phyloP scores from a whole-genome alignment of 2,888 invertebrate species.

The Hirtodrosophila trivittata region DNA sequence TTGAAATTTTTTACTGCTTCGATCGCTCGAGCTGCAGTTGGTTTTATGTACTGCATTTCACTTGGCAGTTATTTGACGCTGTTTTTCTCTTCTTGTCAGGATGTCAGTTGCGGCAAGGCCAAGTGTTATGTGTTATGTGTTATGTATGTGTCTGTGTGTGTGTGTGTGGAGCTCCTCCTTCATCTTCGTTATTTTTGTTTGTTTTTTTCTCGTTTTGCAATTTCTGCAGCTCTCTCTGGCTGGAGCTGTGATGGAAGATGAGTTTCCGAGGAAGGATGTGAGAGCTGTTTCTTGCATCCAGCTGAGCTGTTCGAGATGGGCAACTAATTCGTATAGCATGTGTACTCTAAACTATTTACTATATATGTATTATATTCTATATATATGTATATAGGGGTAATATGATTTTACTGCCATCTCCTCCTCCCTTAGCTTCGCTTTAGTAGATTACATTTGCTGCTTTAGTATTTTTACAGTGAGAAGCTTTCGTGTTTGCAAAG shows the following conservation, averaged over 20 bases:
- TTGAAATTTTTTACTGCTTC: constrained; percentile 33
- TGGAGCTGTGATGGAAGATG: constrained; percentile 27
- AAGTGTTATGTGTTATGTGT: too few relatives aligned
- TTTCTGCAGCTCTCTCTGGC: constrained; percentile 36
- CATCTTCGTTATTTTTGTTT: constrained; percentile 8
- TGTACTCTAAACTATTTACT: constrained; percentile 5
- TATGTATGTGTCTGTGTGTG: too few relatives aligned
- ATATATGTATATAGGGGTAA: constrained; percentile 44
- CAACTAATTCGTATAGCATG: constrained; percentile 64
- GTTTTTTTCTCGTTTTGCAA: constrained; percentile 38
- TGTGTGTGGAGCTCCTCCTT: too few relatives aligned
- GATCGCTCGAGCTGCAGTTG: constrained; percentile 21
- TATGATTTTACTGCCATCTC: constrained; percentile 57
- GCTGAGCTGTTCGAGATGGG: constrained; percentile 39
- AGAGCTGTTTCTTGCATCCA: constrained; percentile 40
- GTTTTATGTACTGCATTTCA: constrained; percentile 44
- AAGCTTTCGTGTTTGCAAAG: constrained; percentile 63
- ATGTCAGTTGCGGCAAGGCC: constrained; percentile 45
- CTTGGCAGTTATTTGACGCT: constrained; percentile 47
- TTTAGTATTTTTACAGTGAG: constrained; percentile 45
- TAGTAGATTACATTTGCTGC: constrained; percentile 61
- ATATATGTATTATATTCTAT: not conserved
- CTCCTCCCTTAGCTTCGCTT: constrained; percentile 19
- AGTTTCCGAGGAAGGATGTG: constrained; percentile 32
- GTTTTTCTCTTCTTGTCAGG: constrained; percentile 29